Percentiles rank a stretch among this genome's conserved stretches.
phyloP scores from a whole-genome alignment of 2,113 vertebrate genomes.

The Petromus typicus region DNA sequence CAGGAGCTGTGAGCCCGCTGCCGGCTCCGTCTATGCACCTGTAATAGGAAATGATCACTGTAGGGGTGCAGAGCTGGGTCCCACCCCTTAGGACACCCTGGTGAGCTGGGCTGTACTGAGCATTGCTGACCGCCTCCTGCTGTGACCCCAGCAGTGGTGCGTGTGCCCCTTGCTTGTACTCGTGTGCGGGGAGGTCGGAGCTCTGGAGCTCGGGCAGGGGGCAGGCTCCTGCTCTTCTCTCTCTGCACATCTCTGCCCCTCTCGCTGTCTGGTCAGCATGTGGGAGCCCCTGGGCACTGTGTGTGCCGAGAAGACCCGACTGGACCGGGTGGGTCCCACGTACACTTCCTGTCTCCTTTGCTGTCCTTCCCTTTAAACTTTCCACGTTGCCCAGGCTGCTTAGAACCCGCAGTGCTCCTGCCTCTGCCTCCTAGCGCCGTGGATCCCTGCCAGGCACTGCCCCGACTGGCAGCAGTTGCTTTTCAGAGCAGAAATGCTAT shows the following conservation, averaged over 20 bases:
- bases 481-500: not conserved
- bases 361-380: not conserved
- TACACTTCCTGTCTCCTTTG: rapidly evolving
- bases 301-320: not conserved
- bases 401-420: not conserved
- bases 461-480: not conserved
- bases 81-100: too few relatives aligned
- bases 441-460: not conserved
- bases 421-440: not conserved
- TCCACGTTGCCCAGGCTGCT: not conserved
- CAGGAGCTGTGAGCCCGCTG: not conserved
- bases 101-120: too few relatives aligned
- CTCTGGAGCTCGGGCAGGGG: not conserved
- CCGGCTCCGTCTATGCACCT: not conserved
- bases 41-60: not conserved
- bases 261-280: not conserved
- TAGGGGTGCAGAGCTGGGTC: not conserved
- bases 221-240: not conserved
- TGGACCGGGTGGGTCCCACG: not conserved
- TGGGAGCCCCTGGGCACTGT: too few relatives aligned
- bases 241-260: not conserved
- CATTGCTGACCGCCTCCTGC: too few relatives aligned
- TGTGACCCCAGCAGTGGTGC: not conserved
- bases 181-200: not conserved
- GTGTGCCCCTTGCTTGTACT: not conserved